These are phyloP conservation scores for Venustaconcha ellipsiformis DNA, from an alignment of 1,140 invertebrate species.

Conservation along the genomic window DNA sequence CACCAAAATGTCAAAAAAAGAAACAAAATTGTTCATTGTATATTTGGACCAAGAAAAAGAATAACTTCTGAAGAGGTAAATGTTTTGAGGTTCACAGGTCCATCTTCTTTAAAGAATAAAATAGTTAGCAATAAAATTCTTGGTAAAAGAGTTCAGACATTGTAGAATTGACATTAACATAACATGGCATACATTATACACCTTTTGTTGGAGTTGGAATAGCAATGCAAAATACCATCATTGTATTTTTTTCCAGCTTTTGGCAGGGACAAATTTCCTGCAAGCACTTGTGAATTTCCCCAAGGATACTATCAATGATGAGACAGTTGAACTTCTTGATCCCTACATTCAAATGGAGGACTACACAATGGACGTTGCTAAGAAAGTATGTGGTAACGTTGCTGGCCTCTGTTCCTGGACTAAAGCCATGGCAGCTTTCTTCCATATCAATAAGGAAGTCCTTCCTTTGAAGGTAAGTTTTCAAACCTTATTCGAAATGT, in stretches of 20 bases:
- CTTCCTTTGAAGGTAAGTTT: conserved; percentile 85
- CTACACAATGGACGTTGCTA: conserved; percentile 67
- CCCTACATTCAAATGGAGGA: conserved; percentile 90
- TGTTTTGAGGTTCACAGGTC: too few species aligned
- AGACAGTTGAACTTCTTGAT: conserved; percentile 92
- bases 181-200: too few species aligned
- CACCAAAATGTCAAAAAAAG: too few species aligned
- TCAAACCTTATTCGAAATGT: not conserved
- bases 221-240: too few species aligned
- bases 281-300: conserved; percentile 94
- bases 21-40: too few species aligned
- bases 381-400: conserved; percentile 82
- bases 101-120: too few species aligned
- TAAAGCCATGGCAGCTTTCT: conserved; percentile 96
- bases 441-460: conserved; percentile 96
- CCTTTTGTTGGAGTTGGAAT: too few species aligned
- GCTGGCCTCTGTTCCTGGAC: conserved; percentile 97
- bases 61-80: too few species aligned
- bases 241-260: conserved; percentile 76
- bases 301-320: conserved; percentile 97
- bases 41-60: too few species aligned
- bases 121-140: too few species aligned
- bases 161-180: too few species aligned
- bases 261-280: conserved; percentile 96
- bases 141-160: too few species aligned